A percentile compares a stretch with the other conserved stretches of the same genome.
phyloP scores from a whole-genome alignment of 2,888 invertebrate species.

The Acanthacorydalis orientalis region DNA sequence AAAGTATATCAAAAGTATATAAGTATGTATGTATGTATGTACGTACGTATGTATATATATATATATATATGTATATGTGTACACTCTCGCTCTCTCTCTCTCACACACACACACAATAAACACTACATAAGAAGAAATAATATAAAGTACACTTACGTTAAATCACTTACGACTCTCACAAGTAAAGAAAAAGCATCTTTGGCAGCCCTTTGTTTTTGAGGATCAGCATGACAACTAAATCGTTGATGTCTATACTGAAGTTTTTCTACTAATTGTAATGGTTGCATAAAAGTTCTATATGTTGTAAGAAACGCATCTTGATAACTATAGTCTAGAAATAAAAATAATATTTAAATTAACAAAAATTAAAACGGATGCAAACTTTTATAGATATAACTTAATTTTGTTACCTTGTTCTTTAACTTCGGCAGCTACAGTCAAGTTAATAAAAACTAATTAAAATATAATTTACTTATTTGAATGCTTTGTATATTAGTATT shows the following conservation, averaged over 20 bases:
- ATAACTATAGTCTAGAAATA: slow-evolving; percentile 78
- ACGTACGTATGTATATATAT: no score
- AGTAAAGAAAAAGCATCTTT: slow-evolving; percentile 82
- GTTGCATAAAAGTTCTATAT: slow-evolving; percentile 87
- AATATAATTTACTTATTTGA: no score
- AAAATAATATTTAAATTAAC: slow-evolving; percentile 13
- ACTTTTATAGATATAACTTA: not conserved
- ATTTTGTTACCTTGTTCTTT: slow-evolving; percentile 27
- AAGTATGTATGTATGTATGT: no score
- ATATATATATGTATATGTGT: no score
- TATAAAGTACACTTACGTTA: slow-evolving; percentile 56
- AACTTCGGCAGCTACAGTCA: slow-evolving; percentile 22
- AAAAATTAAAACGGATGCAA: not conserved
- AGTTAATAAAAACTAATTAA: no score
- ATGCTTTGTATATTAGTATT: no score
- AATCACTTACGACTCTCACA: slow-evolving; percentile 86
- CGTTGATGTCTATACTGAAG: slow-evolving; percentile 63
- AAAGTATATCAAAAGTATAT: no score
- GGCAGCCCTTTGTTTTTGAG: slow-evolving; percentile 56
- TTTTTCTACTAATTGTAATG: slow-evolving; percentile 71
- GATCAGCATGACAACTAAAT: slow-evolving; percentile 52
- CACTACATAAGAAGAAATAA: no score
- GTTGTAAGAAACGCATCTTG: slow-evolving; percentile 98
- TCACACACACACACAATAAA: no score
- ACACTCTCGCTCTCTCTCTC: no score